These are phyloP conservation scores for Anthophora plumipes DNA, from an alignment of 2,888 invertebrate genomes.

Conservation along the genomic window DNA sequence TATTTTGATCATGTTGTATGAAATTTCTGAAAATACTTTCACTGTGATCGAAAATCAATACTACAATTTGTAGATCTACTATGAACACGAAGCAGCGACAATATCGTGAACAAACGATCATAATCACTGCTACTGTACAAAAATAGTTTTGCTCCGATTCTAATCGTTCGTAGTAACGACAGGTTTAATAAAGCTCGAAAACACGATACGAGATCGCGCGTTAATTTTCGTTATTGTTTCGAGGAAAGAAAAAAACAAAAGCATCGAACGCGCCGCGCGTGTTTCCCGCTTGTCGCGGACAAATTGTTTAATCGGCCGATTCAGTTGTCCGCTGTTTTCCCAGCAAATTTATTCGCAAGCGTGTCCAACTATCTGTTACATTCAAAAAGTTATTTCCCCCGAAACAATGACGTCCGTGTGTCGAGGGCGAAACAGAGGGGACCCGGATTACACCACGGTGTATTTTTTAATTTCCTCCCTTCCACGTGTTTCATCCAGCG, in stretches of 20 bases:
- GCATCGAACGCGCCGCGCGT: no score
- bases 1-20: no score
- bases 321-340: constrained; percentile 11
- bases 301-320: constrained; percentile 32
- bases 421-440: background rate
- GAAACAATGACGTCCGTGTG: background rate
- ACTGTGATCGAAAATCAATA: no score
- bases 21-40: no score
- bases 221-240: constrained; percentile 3
- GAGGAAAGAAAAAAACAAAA: constrained; percentile 31
- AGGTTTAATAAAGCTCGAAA: background rate
- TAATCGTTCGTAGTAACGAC: no score
- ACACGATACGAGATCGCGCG: background rate
- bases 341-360: constrained; percentile 42
- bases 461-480: constrained; percentile 26
- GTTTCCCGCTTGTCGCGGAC: background rate
- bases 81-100: no score
- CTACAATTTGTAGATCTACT: no score
- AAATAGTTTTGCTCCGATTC: no score
- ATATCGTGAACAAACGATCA: no score
- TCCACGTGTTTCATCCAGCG: background rate
- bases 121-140: no score
- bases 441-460: background rate
- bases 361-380: constrained; percentile 24
- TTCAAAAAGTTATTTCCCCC: constrained; percentile 24